Percentiles rank a stretch among this genome's conserved stretches.
Conservation (phyloP, 2,797 vertebrate genomes). For the Strix occidentalis region DNA sequence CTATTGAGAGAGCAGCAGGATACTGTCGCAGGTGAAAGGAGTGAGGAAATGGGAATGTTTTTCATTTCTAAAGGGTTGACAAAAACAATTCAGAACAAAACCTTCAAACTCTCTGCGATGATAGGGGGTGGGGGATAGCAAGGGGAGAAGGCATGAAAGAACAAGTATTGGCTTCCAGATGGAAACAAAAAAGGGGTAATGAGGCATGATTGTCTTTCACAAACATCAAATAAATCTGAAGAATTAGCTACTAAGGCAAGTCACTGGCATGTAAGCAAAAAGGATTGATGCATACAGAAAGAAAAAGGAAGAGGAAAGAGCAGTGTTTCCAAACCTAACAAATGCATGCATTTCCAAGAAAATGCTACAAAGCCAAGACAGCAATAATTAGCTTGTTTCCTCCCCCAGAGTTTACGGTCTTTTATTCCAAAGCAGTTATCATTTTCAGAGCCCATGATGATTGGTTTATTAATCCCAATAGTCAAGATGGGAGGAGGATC, state of each 20-base stretch:
- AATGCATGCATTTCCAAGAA: background rate
- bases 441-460: background rate
- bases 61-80: background rate
- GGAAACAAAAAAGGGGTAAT: background rate
- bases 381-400: background rate
- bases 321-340: background rate
- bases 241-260: background rate
- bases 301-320: background rate
- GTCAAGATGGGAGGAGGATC: background rate
- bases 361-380: background rate
- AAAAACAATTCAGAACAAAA: background rate
- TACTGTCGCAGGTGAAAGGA: background rate
- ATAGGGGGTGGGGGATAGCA: rapidly evolving
- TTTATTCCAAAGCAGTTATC: background rate
- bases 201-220: background rate
- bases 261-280: background rate
- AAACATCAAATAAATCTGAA: background rate
- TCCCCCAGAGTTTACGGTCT: background rate
- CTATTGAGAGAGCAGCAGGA: background rate
- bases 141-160: background rate
- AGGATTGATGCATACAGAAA: background rate
- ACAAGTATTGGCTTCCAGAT: background rate
- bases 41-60: background rate
- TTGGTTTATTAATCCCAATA: background rate
- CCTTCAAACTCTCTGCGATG: background rate